Evolutionary conservation across 2,113 vertebrate genomes (phyloP).

Genomic region (Prunella fulvescens): DNA sequence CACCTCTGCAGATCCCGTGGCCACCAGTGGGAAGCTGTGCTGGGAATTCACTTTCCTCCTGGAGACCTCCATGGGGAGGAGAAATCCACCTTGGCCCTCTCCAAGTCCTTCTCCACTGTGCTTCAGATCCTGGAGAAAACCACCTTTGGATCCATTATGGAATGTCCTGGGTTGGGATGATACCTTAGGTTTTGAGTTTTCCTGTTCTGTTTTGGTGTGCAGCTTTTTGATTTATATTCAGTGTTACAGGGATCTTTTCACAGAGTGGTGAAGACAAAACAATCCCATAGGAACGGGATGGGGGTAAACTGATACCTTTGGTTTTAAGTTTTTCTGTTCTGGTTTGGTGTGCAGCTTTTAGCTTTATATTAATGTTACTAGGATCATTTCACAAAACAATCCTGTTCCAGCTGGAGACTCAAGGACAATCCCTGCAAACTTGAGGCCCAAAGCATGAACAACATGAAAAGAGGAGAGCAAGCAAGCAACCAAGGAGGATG

Average conservation of each 20-base stretch:
- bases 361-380: too few species aligned
- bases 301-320: too few species aligned
- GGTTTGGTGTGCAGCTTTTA: too few species aligned
- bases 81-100: background rate
- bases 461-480: background rate
- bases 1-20: accelerated
- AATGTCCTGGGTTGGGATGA: background rate
- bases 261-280: background rate
- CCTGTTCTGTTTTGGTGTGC: background rate
- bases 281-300: background rate
- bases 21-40: accelerated
- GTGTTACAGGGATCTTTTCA: background rate
- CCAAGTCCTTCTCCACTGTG: background rate
- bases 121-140: background rate
- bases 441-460: background rate
- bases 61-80: background rate
- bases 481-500: background rate
- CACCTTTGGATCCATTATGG: accelerated
- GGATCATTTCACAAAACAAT: background rate
- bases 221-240: background rate
- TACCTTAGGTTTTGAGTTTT: background rate
- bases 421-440: background rate
- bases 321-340: too few species aligned
- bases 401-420: background rate
- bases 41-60: accelerated